These are phyloP conservation scores for Heterodera filipjevi DNA, from an alignment of 2,888 invertebrate genomes.

Conservation along the genomic window DNA sequence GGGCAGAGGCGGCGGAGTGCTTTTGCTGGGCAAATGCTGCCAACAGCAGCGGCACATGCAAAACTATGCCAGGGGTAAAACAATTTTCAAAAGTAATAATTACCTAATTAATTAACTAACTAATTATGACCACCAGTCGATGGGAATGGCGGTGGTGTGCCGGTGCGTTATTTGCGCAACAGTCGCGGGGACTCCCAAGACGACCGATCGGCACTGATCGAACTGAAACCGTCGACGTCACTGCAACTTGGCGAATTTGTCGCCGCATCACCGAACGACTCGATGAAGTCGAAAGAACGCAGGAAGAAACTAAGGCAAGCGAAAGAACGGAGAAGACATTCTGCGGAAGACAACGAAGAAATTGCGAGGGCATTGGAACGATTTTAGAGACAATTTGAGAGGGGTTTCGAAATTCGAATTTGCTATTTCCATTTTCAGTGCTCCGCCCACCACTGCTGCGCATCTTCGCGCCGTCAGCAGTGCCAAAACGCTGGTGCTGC, in stretches of 20 bases:
- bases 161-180: constrained; percentile 51
- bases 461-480: neutral
- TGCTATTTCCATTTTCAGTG: neutral
- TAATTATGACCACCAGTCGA: neutral
- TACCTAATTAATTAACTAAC: constrained; percentile 6
- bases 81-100: neutral
- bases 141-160: constrained; percentile 48
- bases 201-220: constrained; percentile 45
- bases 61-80: constrained; percentile 30
- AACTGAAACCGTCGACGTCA: constrained; percentile 38
- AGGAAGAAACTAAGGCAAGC: constrained; percentile 1
- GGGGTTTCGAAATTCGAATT: too few species aligned
- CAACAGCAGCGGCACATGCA: constrained; percentile 25
- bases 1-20: neutral
- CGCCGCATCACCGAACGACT: neutral
- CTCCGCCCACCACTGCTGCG: neutral
- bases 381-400: too few species aligned
- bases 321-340: neutral
- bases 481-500: neutral
- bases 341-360: neutral
- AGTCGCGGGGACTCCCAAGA: constrained; percentile 34
- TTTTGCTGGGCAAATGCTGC: constrained; percentile 29
- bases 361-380: neutral
- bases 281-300: constrained; percentile 8
- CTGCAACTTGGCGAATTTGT: constrained; percentile 16